Percentiles rank a stretch among this genome's conserved stretches.
Conservation (phyloP, 2,888 invertebrate genomes). For the Protonemura montana region DNA sequence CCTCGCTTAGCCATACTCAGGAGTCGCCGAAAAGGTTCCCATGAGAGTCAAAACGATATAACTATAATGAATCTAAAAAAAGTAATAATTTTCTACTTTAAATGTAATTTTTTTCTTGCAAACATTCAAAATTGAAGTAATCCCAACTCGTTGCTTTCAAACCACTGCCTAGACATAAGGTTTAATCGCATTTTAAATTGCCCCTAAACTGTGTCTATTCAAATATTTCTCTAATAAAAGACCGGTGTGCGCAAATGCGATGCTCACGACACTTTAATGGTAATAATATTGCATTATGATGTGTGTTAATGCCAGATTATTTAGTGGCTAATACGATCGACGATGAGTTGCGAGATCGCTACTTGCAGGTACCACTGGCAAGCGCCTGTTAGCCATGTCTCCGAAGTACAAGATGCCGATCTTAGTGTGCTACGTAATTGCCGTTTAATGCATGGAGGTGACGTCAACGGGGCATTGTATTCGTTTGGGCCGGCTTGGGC, state of each 20-base stretch:
- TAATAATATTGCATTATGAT: background rate
- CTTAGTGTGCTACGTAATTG: background rate
- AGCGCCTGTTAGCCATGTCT: background rate
- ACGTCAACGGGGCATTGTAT: too few species aligned
- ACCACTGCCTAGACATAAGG: background rate
- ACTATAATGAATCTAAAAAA: background rate
- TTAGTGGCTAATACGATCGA: slow-evolving; percentile 7
- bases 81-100: background rate
- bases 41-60: background rate
- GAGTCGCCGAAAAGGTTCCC: background rate
- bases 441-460: too few species aligned
- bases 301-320: background rate
- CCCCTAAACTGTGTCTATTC: slow-evolving; percentile 32
- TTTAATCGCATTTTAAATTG: slow-evolving; percentile 25
- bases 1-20: background rate
- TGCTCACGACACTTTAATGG: background rate
- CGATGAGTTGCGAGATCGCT: background rate
- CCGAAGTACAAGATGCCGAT: background rate
- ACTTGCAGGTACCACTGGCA: too few species aligned
- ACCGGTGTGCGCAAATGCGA: background rate
- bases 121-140: background rate
- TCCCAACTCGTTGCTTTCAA: background rate
- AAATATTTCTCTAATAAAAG: slow-evolving; percentile 17
- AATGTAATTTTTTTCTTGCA: background rate
- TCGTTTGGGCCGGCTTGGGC: too few species aligned